Evolutionary conservation across 2,797 vertebrate genomes (phyloP), one percentile per base, ranked within the genome.

Genomic region (Onychomys arenicola): DNA sequence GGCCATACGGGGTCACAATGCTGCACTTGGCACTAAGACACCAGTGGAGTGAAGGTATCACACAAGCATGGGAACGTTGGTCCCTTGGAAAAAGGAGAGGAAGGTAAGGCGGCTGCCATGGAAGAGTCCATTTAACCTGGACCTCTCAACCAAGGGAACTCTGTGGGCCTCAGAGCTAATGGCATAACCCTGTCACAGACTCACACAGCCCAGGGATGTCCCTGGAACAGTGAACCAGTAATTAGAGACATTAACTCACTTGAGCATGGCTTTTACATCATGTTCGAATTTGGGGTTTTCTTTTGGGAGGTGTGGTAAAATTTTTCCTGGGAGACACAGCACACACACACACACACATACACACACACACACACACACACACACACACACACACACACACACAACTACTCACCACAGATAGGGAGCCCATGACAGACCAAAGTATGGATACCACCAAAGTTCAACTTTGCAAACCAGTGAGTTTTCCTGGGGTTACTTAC

Each of bases 1-100:
- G 23, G 32, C 23, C 12, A 21, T 32, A 0, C 14, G 6, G 19
- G 23, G 29, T 71, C 57, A 82, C n/a, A 25, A 14, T 9, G 80
- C 55, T 82, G 55, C 5, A 16, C 16, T n/a, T 23, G 49, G 65
- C 4, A 5, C 77, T 12, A 2, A 2, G 14, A 77, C 12, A 83
- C 65, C 23, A 78, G 34, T 13, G 13, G 69, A 97, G 78, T 0
- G 0, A 94, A 61, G 69, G 37, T 52, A 93, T 73, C 76, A 84
- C 0, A 1, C 95, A 59, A 88, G 73, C 52, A 83, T 88, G 32
- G 2, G 17, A 77, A 89, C 77, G 87, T 97, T 98, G 98, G 95
- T 96, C 97, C 90, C 93, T 76, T 63, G 96, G 96, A 98, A 97
- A 80, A 77, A 95, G 98, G 97, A 82, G 46, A 1, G 11, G 32